Percentiles rank a stretch among this genome's conserved stretches.
Evolutionary conservation across 2,113 vertebrate species (phyloP).

Genomic region (Pedionomus torquatus): DNA sequence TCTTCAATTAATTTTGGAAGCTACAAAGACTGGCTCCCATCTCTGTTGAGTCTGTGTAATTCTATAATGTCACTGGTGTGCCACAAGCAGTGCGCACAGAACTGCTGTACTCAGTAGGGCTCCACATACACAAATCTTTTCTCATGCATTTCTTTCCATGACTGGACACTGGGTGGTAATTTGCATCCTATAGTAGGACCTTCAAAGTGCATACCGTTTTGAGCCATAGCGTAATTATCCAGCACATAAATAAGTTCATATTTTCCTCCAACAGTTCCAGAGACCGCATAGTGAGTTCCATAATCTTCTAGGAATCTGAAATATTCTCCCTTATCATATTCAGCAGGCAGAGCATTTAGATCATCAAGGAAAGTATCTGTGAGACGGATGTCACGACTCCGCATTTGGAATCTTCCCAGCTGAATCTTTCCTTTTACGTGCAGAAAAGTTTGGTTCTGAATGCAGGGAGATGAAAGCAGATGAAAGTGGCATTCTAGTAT

Average conservation of each 20-base stretch:
- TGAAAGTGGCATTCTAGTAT: constrained; percentile 43
- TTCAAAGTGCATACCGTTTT: constrained; percentile 70
- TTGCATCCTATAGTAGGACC: background rate
- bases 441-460: constrained; percentile 74
- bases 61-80: background rate
- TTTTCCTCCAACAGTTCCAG: constrained; percentile 84
- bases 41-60: background rate
- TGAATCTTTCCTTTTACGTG: constrained; percentile 83
- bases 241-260: constrained; percentile 90
- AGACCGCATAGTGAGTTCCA: constrained; percentile 89
- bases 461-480: background rate
- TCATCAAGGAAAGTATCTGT: constrained; percentile 79
- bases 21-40: background rate
- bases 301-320: constrained; percentile 90
- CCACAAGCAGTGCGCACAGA: background rate
- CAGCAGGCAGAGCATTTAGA: constrained; percentile 78
- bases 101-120: background rate
- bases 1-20: background rate
- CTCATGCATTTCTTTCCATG: background rate
- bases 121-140: background rate
- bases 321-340: constrained; percentile 88
- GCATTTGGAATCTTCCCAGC: constrained; percentile 85
- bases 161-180: background rate
- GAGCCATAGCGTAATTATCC: constrained; percentile 74
- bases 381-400: constrained; percentile 72